Conservation (phyloP, 2,113 vertebrate genomes). For the Melanerpes formicivorus region DNA sequence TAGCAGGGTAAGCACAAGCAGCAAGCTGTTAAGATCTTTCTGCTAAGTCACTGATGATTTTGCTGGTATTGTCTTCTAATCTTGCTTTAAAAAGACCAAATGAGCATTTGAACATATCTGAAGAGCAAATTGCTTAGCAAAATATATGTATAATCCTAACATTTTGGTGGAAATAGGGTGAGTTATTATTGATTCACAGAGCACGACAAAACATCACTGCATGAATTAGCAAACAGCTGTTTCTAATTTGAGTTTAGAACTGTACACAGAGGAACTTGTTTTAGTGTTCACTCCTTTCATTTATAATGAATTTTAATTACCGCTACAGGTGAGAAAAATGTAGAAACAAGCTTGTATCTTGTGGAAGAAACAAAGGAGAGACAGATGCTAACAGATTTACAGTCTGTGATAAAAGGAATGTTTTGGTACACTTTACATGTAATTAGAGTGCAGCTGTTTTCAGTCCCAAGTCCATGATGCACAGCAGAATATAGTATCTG, state of each 20-base stretch:
- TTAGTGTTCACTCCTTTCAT: constrained; percentile 87
- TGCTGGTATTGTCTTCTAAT: neutral
- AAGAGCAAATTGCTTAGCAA: constrained; percentile 44
- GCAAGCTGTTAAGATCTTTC: neutral
- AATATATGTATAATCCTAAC: constrained; percentile 68
- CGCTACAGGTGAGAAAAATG: constrained; percentile 89
- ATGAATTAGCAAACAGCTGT: constrained; percentile 92
- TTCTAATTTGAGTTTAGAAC: constrained; percentile 90
- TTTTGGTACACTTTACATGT: constrained; percentile 90
- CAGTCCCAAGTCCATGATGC: constrained; percentile 80
- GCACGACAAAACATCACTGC: constrained; percentile 86
- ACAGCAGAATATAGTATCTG: constrained; percentile 79
- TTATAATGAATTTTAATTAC: constrained; percentile 91
- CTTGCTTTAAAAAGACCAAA: neutral
- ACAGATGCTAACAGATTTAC: constrained; percentile 87
- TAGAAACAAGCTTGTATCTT: constrained; percentile 91
- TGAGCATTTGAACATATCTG: neutral
- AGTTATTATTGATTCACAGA: constrained; percentile 86
- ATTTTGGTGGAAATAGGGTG: constrained; percentile 77
- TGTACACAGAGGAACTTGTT: constrained; percentile 90
- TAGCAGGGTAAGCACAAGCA: neutral
- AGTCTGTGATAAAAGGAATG: constrained; percentile 87
- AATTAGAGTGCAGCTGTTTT: constrained; percentile 90
- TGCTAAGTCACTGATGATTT: constrained; percentile 9
- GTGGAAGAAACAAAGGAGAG: constrained; percentile 84